phyloP scores from a whole-genome alignment of 2,113 vertebrate genomes.

The Galemys pyrenaicus region DNA sequence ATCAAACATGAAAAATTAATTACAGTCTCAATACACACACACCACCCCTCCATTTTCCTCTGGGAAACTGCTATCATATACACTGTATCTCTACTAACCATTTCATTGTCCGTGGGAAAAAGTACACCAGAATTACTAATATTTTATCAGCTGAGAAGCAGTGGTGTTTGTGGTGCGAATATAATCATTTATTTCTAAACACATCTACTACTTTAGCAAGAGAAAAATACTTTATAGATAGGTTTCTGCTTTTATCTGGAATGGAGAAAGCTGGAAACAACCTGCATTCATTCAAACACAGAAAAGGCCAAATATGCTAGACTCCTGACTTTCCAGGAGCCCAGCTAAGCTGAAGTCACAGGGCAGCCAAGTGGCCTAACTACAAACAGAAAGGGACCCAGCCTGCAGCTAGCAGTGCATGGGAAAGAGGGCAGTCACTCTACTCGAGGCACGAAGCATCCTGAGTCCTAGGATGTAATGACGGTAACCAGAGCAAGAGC shows the following conservation, averaged over 20 bases:
- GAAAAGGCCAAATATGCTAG: not conserved
- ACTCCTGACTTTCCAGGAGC: not conserved
- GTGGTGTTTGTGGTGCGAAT: not conserved
- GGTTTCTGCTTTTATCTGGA: not conserved
- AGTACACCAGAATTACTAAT: not conserved
- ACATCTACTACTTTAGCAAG: not conserved
- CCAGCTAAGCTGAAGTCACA: not conserved
- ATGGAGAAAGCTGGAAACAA: not conserved
- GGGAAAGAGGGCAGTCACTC: not conserved
- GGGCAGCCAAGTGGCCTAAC: not conserved
- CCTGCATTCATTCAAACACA: not conserved
- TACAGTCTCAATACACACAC: not conserved
- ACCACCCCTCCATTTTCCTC: not conserved
- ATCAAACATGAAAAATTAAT: slow-evolving; percentile 3
- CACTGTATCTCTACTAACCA: not conserved
- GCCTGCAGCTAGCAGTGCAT: too few species aligned
- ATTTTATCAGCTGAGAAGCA: not conserved
- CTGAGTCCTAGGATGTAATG: not conserved
- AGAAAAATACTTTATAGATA: not conserved
- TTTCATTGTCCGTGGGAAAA: not conserved
- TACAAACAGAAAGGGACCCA: not conserved
- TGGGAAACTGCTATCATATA: not conserved
- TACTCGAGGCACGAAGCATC: not conserved
- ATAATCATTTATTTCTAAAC: not conserved
- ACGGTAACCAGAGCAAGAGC: not conserved